Percentiles rank a stretch among this genome's conserved stretches.
Conservation (phyloP, 2,113 vertebrate species). For the Scomber colias region DNA sequence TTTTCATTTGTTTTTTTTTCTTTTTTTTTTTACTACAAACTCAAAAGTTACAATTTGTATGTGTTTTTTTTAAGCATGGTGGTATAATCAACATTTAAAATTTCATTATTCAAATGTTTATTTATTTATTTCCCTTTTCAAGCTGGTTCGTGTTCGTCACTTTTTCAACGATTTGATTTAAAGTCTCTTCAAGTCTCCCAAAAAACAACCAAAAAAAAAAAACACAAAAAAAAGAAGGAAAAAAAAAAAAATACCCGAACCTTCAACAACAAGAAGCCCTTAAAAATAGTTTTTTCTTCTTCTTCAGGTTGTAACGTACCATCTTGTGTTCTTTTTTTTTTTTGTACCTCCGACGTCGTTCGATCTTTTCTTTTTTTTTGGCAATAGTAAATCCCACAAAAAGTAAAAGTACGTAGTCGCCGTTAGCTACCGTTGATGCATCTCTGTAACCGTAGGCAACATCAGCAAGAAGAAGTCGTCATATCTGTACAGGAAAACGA, state of each 20-base stretch:
- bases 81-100: slow-evolving; percentile 79
- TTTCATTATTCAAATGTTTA: slow-evolving; percentile 66
- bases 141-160: slow-evolving; percentile 33
- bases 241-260: no score
- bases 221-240: slow-evolving; percentile 12
- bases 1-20: slow-evolving; percentile 46
- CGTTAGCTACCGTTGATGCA: slow-evolving; percentile 78
- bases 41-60: slow-evolving; percentile 82
- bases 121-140: slow-evolving; percentile 51
- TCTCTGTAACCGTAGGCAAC: slow-evolving; percentile 84
- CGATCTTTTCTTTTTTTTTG: slow-evolving; percentile 74
- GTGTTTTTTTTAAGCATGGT: slow-evolving; percentile 71
- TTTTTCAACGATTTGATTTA: slow-evolving; percentile 33
- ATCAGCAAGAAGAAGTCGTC: slow-evolving; percentile 60
- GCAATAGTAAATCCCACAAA: slow-evolving; percentile 81
- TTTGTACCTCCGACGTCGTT: slow-evolving; percentile 48
- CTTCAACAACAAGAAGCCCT: slow-evolving; percentile 80
- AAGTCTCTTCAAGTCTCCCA: slow-evolving; percentile 63
- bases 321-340: not conserved
- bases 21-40: slow-evolving; percentile 81
- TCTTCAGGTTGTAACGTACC: slow-evolving; percentile 63
- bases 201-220: not conserved
- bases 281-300: slow-evolving; percentile 65
- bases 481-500: slow-evolving; percentile 76
- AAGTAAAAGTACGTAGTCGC: slow-evolving; percentile 63